Evolutionary conservation across 2,888 invertebrate genomes (phyloP).

Genomic region (Melinaea menophilus): DNA sequence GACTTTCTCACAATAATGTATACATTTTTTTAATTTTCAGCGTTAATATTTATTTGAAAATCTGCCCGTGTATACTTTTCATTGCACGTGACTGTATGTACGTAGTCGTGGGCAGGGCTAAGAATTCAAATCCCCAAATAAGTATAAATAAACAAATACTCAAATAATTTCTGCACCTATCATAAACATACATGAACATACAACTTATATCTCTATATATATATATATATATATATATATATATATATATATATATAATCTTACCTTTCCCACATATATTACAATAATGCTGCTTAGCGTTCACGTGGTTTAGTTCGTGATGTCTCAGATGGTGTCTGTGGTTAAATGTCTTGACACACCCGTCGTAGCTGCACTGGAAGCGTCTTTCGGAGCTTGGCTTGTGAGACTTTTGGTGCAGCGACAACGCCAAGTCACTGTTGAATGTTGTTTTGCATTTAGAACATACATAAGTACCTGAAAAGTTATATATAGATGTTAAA

Average conservation of each 20-base stretch:
- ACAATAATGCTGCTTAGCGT: conserved; percentile 61
- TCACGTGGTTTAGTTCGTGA: conserved; percentile 65
- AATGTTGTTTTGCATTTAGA: conserved; percentile 54
- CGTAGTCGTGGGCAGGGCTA: too few species aligned
- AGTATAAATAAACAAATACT: too few species aligned
- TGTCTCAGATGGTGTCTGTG: conserved; percentile 68
- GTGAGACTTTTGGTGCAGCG: conserved; percentile 60
- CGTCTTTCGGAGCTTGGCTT: conserved; percentile 54
- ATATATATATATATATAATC: conserved; percentile 12
- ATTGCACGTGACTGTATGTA: too few species aligned
- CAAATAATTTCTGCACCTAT: too few species aligned
- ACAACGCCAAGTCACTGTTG: conserved; percentile 58
- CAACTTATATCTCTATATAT: not conserved
- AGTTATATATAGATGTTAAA: not conserved
- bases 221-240: too few species aligned
- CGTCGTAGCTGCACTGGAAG: conserved; percentile 51
- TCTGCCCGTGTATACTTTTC: too few species aligned
- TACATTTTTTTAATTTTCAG: too few species aligned
- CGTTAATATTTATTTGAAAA: too few species aligned
- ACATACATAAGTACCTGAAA: conserved; percentile 58
- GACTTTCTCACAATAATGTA: too few species aligned
- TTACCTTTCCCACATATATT: conserved; percentile 65
- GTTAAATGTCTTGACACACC: conserved; percentile 66
- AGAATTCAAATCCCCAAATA: too few species aligned
- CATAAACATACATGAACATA: too few species aligned